Evolutionary conservation across 2,797 vertebrate genomes (phyloP).

Genomic region (Malurus splendens): DNA sequence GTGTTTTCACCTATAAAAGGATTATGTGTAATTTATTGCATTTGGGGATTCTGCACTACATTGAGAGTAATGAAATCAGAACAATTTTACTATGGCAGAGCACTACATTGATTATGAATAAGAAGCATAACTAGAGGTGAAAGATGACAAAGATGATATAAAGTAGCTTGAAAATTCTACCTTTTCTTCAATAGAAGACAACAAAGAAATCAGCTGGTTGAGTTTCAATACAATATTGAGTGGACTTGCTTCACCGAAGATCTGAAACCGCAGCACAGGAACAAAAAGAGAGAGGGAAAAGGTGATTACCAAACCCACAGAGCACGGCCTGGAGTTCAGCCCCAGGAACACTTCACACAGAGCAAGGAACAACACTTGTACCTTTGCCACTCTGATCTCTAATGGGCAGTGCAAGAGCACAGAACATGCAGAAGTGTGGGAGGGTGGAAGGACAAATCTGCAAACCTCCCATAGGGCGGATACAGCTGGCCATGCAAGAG

Average conservation of each 20-base stretch:
- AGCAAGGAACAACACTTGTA: neutral
- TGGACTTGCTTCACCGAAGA: constrained; percentile 73
- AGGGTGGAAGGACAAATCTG: neutral
- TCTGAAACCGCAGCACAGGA: constrained; percentile 60
- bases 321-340: neutral
- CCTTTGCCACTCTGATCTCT: neutral
- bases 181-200: constrained; percentile 94
- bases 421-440: neutral
- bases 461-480: neutral
- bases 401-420: neutral
- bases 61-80: neutral
- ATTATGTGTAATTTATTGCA: neutral
- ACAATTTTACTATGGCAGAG: neutral
- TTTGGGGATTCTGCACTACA: neutral
- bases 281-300: neutral
- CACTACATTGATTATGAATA: neutral
- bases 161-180: constrained; percentile 60
- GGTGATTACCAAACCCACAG: neutral
- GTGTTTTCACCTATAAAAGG: constrained; percentile 70
- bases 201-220: constrained; percentile 85
- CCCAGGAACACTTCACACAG: neutral
- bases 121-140: neutral
- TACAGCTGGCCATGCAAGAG: neutral
- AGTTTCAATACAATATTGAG: constrained; percentile 77
- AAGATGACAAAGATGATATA: neutral